phyloP scores from a whole-genome alignment of 2,113 vertebrate species.

The Rafetus swinhoei region DNA sequence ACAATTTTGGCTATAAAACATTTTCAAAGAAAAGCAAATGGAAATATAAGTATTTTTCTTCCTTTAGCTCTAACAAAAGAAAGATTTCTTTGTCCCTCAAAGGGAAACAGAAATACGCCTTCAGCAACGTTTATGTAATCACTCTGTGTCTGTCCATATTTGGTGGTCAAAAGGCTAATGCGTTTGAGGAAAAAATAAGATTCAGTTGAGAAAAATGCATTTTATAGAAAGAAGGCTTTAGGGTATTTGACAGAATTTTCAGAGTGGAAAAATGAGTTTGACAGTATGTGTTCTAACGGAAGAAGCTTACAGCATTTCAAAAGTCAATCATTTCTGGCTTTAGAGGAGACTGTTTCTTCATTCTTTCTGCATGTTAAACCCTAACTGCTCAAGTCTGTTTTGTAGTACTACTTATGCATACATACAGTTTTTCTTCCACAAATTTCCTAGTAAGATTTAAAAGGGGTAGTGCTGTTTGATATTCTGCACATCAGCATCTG shows the following conservation, averaged over 20 bases:
- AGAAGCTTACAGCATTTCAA: constrained; percentile 19
- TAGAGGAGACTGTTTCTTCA: neutral
- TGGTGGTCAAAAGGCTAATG: constrained; percentile 13
- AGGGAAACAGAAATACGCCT: neutral
- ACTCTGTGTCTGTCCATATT: neutral
- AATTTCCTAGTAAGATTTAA: neutral
- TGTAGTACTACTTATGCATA: neutral
- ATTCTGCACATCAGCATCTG: neutral
- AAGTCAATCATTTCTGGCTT: constrained; percentile 34
- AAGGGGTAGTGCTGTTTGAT: neutral
- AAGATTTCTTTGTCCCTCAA: neutral
- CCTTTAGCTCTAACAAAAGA: neutral
- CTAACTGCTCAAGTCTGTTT: neutral
- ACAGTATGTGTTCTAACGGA: constrained; percentile 35
- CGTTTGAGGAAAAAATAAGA: constrained; percentile 12
- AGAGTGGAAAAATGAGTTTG: constrained; percentile 46
- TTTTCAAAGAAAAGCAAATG: neutral
- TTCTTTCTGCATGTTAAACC: neutral
- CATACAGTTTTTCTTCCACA: accelerated
- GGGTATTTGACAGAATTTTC: constrained; percentile 51
- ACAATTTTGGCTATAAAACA: neutral
- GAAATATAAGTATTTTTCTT: neutral
- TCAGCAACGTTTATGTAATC: neutral
- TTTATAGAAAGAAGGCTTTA: constrained; percentile 40
- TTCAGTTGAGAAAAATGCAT: constrained; percentile 1